Evolutionary conservation across 2,888 invertebrate genomes (phyloP), one percentile per base, ranked within the genome.

Genomic region (Megamerina dolium): DNA sequence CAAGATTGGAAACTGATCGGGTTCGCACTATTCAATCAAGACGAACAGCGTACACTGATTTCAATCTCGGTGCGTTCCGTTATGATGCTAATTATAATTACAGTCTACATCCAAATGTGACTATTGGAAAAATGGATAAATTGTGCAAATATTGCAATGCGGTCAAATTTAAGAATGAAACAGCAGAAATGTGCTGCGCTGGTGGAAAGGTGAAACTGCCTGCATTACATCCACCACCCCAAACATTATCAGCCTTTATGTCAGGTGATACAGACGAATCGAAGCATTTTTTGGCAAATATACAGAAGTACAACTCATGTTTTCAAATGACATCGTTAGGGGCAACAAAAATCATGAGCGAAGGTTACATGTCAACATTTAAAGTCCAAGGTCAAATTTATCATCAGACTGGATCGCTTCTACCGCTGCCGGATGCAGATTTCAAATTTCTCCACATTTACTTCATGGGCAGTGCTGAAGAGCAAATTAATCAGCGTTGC

Each of bases 391-490:
- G 18, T 10, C 32, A 32, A 3, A 29, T 29, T 20, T 12, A 26
- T 13, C 36, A 37, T 31, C 30, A 21, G 10, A 18, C 20, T 5
- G 31, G 42, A 21, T 20, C 29, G 9, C 34, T 41, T 14, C 29
- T 37, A 21, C 34, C 34, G 30, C 18, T 33, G 17, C 35, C 33
- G 14, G 38, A 40, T 36, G 34, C 31, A 9, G 38, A 43, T 20
- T 41, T 43, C 21, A 43, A 46, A 43, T 44, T 44, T 39, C 17
- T 45, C 10, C 44, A 49, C 31, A 49, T 49, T 44, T 44, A 46
- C 33, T 47, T 43, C 34, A 35, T 44, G 29, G 47, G 47, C 32
- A 41, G 41, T 34, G 6, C 23, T 12, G 33, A 37, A 6, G 21
- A 17, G 10, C 16, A 47, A 46, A 21, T 37, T 14, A 18, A 43